Conservation (phyloP, 2,888 invertebrate species). For the Monoplex corrugatus region DNA sequence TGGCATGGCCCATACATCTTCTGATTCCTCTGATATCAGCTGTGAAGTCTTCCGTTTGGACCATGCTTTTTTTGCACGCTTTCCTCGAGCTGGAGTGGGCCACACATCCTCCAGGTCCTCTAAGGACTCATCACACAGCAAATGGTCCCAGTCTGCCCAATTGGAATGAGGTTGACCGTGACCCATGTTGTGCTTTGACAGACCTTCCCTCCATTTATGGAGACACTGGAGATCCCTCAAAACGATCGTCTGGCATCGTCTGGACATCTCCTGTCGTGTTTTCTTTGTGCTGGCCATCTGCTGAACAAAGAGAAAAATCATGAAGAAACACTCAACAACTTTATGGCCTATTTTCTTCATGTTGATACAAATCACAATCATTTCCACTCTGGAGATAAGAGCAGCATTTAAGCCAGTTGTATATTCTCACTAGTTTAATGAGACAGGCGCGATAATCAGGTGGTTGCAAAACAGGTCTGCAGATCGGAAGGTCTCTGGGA, state of each 20-base stretch:
- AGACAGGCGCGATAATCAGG: too few species aligned
- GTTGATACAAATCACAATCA: too few species aligned
- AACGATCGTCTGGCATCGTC: conserved; percentile 33
- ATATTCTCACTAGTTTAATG: too few species aligned
- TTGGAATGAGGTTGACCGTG: neutral
- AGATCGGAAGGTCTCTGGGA: too few species aligned
- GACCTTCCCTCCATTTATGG: neutral
- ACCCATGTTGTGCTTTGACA: neutral
- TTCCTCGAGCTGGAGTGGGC: neutral
- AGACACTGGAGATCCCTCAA: conserved; percentile 30
- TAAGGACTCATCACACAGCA: conserved; percentile 59
- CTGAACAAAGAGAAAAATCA: neutral
- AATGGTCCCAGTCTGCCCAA: neutral
- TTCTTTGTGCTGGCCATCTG: conserved; percentile 13
- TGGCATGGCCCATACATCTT: conserved; percentile 36
- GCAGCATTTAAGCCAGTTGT: too few species aligned
- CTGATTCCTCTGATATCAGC: conserved; percentile 56
- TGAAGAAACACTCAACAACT: too few species aligned
- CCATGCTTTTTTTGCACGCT: neutral
- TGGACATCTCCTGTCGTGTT: neutral
- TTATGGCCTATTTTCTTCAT: too few species aligned
- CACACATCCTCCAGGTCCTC: conserved; percentile 58
- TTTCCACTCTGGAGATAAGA: too few species aligned
- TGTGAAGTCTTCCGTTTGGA: neutral
- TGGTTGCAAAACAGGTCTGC: too few species aligned